Conservation (phyloP, 2,888 invertebrate genomes). For the Spisula subtruncata region DNA sequence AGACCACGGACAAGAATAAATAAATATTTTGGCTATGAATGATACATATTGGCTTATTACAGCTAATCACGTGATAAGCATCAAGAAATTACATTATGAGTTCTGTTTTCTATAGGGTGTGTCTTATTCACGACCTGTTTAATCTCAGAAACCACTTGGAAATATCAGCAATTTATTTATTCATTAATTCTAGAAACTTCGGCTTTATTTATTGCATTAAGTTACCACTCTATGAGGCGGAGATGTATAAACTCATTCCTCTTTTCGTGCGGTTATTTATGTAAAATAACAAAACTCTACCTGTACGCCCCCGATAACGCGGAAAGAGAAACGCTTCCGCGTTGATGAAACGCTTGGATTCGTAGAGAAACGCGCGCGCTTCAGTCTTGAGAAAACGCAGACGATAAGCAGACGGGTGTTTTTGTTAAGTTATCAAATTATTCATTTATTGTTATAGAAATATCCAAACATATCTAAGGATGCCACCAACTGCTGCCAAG, state of each 20-base stretch:
- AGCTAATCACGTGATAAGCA: background rate
- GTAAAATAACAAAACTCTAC: conserved; percentile 21
- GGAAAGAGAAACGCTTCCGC: conserved; percentile 10
- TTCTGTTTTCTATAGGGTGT: background rate
- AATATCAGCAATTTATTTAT: background rate
- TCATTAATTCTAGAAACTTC: background rate
- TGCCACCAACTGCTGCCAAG: conserved; percentile 61
- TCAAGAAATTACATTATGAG: background rate
- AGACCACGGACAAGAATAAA: too few species aligned
- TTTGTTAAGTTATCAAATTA: conserved; percentile 1
- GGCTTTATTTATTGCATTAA: background rate
- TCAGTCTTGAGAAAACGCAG: conserved; percentile 40
- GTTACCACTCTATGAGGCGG: conserved; percentile 24
- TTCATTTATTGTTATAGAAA: conserved; percentile 40
- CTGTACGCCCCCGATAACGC: conserved; percentile 45
- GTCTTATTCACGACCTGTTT: background rate
- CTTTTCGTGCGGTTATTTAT: conserved; percentile 28
- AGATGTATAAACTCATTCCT: conserved; percentile 24
- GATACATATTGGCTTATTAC: background rate
- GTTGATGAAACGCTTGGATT: conserved; percentile 29
- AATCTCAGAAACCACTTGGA: background rate
- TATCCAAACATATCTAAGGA: conserved; percentile 56
- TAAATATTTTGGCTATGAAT: background rate
- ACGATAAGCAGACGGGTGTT: conserved; percentile 37
- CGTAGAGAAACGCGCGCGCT: background rate